Evolutionary conservation across 2,888 invertebrate species (phyloP), one percentile per base, ranked within the genome.

Genomic region (Agrotis exclamationis): DNA sequence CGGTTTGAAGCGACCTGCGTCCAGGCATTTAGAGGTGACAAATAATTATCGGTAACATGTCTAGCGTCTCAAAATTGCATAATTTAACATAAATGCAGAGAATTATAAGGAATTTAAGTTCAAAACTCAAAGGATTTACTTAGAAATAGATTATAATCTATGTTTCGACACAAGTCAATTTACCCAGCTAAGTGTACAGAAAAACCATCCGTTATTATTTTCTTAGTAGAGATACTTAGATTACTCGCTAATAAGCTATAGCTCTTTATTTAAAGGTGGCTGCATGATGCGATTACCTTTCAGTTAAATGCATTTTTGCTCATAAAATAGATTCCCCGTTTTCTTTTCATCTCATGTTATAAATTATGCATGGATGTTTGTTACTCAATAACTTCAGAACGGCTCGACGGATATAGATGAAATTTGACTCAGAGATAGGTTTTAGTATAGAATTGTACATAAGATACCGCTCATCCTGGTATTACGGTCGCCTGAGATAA

Each of bases 21-120:
- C n/a, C 20, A 47, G n/a, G n/a, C 33, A 68, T 44, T 70, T 33
- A 3, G 20, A 22, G 62, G 28, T 28, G 44, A 20, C 22, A 28
- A 74, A 51, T 74, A 22, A 73, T 73, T 50, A 45, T 50, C 44
- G 22, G 11, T 20, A 33, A 47, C 20, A 14, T 39, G 20, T 20
- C 13, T 48, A 28, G 13, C 50, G n/a, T 50, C 50, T 51, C 11
- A 33, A 74, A 45, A 66, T 20, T 20, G 16, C 18, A 56, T 3
- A 59, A n/a, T n/a, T n/a, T n/a, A n/a, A 14, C 45, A 14, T 13
- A 18, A 53, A 20, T 62, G 11, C 5, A 16, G n/a, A 50, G 39
- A 9, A 2, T 39, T 39, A 39, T 39, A 2, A 39, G 11, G 1
- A 39, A 11, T 39, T 39, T 39, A 39, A 7, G 39, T 39, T 33